Evolutionary conservation across 2,888 invertebrate genomes (phyloP), one percentile per base, ranked within the genome.

Genomic region (Pegoplata infirma): DNA sequence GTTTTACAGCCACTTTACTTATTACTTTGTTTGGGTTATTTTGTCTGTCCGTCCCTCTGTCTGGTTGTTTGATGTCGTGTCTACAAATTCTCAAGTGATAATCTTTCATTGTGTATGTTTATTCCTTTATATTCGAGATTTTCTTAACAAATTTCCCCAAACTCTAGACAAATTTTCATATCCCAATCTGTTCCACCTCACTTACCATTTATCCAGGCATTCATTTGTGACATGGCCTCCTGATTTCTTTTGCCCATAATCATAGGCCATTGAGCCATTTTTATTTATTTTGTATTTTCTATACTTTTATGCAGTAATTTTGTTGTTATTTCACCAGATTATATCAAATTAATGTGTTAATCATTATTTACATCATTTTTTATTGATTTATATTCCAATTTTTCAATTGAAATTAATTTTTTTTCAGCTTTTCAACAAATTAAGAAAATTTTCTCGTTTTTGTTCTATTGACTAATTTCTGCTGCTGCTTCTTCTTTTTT

Each of bases 131-230:
- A 36, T 49, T 32, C 5, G 12, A n/a, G 8, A 28, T 19, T 56
- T 67, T 67, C 32, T 21, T 21, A 14, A 17, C 23, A 44, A 23
- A 5, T 25, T 6, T 51, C 14, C 25, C 16, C 14, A 17, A n/a
- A 12, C 17, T n/a, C 19, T 21, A 56, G 14, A 23, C 5, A 21
- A 6, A 55, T 46, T 17, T 19, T n/a, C n/a, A n/a, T n/a, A n/a
- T n/a, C n/a, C 32, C 2, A 40, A 55, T 8, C n/a, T n/a, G n/a
- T 64, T 8, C 2, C 12, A 36, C n/a, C 0, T 56, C 10, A 93
- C 88, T 94, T 91, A 96, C 96, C 96, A 90, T 95, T 95, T 91
- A 95, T 94, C 96, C 96, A 96, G 86, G 94, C 93, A 89, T 94
- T 95, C 47, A 95, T 94, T 91, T 96, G 95, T 81, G 94, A 92